phyloP scores from a whole-genome alignment of 53 echinoderm and acorn worm genomes.

The Arbacia lixula region DNA sequence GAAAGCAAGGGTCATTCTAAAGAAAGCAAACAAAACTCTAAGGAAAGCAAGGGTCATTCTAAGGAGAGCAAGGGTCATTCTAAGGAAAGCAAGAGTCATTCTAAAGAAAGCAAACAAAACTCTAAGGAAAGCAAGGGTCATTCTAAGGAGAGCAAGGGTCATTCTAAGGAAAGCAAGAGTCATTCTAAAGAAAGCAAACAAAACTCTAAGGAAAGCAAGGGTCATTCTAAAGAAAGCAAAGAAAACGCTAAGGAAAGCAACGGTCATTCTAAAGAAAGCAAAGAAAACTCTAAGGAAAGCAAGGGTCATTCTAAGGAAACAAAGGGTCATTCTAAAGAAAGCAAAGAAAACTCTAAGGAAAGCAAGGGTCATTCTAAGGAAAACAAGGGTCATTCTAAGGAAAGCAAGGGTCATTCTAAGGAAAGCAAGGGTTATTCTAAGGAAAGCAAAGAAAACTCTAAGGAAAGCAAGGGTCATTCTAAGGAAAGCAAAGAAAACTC shows the following conservation, averaged over 20 bases:
- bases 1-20: not conserved
- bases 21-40: slow-evolving; percentile 3
- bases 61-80: not conserved
- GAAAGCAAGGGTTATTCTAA: not conserved
- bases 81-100: not conserved
- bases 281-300: not conserved
- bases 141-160: not conserved
- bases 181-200: not conserved
- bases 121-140: not conserved
- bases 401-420: slow-evolving; percentile 4
- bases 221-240: not conserved
- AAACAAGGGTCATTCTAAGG: not conserved
- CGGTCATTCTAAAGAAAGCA: not conserved
- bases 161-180: not conserved
- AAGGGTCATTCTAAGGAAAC: no score
- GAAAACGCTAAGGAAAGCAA: not conserved
- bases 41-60: not conserved
- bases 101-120: not conserved
- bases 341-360: no score
- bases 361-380: not conserved
- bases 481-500: slow-evolving; percentile 30
- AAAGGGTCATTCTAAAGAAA: not conserved
- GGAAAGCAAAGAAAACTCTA: not conserved
- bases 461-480: not conserved
- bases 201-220: not conserved